phyloP scores from a whole-genome alignment of 2,888 invertebrate genomes.

The Nasonia oneida region DNA sequence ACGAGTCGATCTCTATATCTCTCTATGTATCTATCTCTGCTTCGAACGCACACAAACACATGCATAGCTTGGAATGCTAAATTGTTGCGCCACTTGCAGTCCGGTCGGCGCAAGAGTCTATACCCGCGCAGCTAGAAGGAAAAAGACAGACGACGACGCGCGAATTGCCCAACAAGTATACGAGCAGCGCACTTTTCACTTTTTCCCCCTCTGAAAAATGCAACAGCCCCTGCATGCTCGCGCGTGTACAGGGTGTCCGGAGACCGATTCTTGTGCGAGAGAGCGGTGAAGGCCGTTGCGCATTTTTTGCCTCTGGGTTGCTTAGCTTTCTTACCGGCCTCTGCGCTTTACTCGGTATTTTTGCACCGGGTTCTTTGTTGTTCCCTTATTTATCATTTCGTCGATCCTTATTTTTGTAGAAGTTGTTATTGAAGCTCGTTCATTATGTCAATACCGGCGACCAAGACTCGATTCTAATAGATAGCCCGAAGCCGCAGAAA shows the following conservation, averaged over 20 bases:
- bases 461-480: no score
- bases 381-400: neutral
- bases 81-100: conserved; percentile 75
- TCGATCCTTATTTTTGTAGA: neutral
- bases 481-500: neutral
- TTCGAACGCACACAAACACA: neutral
- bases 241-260: neutral
- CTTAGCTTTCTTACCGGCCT: neutral
- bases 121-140: conserved; percentile 24
- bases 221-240: neutral
- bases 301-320: neutral
- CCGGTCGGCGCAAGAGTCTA: conserved; percentile 27
- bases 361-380: neutral
- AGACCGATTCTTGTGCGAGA: neutral
- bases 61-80: conserved; percentile 73
- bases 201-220: conserved; percentile 67
- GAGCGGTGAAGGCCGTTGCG: neutral
- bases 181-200: conserved; percentile 71
- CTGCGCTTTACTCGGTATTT: neutral
- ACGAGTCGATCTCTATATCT: neutral
- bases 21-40: neutral
- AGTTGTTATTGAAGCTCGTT: no score
- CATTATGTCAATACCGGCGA: no score
- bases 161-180: conserved; percentile 72
- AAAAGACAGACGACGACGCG: conserved; percentile 65